A percentile compares a stretch with the other conserved stretches of the same genome.
Conservation (phyloP, 2,888 invertebrate species). For the Sinohyriopsis cumingii region DNA sequence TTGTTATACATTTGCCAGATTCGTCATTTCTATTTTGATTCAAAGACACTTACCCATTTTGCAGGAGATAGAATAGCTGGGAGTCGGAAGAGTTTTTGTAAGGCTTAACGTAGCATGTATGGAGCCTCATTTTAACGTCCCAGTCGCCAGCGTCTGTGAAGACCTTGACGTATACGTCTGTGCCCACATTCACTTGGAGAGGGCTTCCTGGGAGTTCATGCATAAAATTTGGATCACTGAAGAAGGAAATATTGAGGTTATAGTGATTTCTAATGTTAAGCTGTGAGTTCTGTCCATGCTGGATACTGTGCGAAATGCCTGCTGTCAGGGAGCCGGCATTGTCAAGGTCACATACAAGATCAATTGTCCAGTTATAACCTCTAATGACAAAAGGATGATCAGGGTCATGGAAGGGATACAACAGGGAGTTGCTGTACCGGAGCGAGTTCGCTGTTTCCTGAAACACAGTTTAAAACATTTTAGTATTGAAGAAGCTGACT, state of each 20-base stretch:
- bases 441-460: background rate
- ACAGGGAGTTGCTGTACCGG: background rate
- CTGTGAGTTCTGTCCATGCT: background rate
- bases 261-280: background rate
- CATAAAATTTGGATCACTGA: background rate
- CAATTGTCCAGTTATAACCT: background rate
- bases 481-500: too few relatives aligned
- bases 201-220: background rate
- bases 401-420: background rate
- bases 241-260: slow-evolving; percentile 1
- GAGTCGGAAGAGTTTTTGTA: background rate
- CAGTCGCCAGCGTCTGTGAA: background rate
- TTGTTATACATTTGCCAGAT: background rate
- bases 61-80: background rate
- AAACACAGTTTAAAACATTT: too few relatives aligned
- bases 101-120: background rate
- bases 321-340: background rate
- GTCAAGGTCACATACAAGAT: background rate
- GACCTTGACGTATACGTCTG: background rate
- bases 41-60: background rate
- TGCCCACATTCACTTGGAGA: background rate
- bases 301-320: too few relatives aligned
- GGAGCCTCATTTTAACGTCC: background rate
- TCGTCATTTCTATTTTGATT: too few relatives aligned
- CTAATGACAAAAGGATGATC: background rate